These are phyloP conservation scores for Hormiphora californensis DNA, from an alignment of 37 sponge, comb jelly and placozoan genomes.

Conservation along the genomic window DNA sequence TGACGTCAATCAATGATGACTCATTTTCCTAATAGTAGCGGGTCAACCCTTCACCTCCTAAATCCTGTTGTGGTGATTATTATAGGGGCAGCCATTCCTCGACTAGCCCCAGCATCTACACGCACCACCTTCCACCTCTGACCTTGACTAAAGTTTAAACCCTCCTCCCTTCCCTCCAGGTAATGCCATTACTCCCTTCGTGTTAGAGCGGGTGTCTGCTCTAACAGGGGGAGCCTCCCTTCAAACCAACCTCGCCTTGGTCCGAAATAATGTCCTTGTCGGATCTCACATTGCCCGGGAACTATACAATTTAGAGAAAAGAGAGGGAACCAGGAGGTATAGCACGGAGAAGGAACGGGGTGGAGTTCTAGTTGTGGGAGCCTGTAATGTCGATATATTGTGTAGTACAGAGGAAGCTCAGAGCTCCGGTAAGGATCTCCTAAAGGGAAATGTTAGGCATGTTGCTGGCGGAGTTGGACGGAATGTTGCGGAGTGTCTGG, in stretches of 20 bases:
- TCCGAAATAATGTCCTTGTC: slow-evolving; percentile 81
- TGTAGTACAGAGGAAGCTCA: slow-evolving; percentile 36
- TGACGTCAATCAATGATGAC: too few species aligned
- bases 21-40: too few species aligned
- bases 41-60: too few species aligned
- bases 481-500: slow-evolving; percentile 68
- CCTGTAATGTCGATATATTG: slow-evolving; percentile 63
- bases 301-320: neutral
- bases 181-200: slow-evolving; percentile 77
- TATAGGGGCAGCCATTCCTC: too few species aligned
- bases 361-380: slow-evolving; percentile 66
- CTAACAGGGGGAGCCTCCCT: slow-evolving; percentile 73
- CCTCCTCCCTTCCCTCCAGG: slow-evolving; percentile 59
- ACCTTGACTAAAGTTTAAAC: neutral
- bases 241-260: slow-evolving; percentile 76
- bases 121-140: neutral
- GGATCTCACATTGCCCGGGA: slow-evolving; percentile 77
- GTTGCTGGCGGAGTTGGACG: slow-evolving; percentile 76
- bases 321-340: neutral
- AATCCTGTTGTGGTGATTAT: too few species aligned
- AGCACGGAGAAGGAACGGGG: neutral
- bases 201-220: slow-evolving; percentile 73
- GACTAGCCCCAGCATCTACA: too few species aligned
- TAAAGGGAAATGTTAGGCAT: slow-evolving; percentile 57
- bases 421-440: slow-evolving; percentile 56